These are phyloP conservation scores for Syrmaticus mikado DNA, from an alignment of 2,113 vertebrate genomes.

Conservation along the genomic window DNA sequence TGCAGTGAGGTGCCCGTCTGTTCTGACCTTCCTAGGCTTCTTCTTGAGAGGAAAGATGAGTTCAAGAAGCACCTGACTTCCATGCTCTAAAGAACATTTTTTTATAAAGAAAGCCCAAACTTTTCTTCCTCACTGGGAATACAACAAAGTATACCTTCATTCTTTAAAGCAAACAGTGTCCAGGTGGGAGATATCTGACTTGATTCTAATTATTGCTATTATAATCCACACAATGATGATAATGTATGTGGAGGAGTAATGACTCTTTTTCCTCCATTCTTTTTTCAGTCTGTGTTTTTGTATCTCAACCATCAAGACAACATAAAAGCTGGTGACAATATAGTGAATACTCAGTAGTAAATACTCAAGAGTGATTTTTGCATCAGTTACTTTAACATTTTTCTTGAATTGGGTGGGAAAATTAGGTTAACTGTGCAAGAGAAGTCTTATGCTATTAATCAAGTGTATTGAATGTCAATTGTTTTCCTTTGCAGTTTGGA, in stretches of 20 bases:
- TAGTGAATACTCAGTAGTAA: neutral
- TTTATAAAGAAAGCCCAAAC: neutral
- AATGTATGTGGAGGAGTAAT: neutral
- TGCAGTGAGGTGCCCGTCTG: fast-evolving
- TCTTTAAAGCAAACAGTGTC: neutral
- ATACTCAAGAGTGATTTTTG: neutral
- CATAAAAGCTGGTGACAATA: neutral
- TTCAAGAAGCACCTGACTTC: neutral
- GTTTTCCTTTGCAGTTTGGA: neutral
- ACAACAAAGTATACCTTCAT: neutral
- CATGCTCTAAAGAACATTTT: neutral
- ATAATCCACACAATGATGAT: neutral
- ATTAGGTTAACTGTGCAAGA: neutral
- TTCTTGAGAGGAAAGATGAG: neutral
- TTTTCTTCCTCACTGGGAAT: neutral
- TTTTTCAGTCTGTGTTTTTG: neutral
- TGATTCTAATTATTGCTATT: neutral
- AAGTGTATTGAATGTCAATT: neutral
- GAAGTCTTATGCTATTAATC: neutral
- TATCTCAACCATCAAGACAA: neutral
- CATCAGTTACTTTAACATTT: neutral
- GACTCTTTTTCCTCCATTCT: neutral
- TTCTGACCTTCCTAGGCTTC: neutral
- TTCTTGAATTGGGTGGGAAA: neutral
- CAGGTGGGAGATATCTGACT: neutral